Percentiles rank a stretch among this genome's conserved stretches.
Evolutionary conservation across 2,797 vertebrate species (phyloP).

Genomic region (Sebastes baramenuke): DNA sequence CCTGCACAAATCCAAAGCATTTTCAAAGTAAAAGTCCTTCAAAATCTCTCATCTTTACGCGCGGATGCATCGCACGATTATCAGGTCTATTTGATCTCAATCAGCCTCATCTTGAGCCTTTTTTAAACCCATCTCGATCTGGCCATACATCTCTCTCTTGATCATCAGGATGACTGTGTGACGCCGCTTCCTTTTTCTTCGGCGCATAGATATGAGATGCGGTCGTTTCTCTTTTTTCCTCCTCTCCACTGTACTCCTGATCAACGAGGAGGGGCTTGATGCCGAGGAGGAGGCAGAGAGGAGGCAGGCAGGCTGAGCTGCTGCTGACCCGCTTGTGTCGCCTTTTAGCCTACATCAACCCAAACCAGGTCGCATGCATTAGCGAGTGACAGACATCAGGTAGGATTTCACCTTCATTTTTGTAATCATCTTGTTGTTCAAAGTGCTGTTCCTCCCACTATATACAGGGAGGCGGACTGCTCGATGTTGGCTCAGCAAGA

Average conservation of each 20-base stretch:
- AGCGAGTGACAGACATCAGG: slow-evolving; percentile 78
- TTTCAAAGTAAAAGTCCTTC: slow-evolving; percentile 44
- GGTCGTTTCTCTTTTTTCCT: background rate
- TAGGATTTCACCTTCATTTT: slow-evolving; percentile 67
- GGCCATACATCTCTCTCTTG: no score
- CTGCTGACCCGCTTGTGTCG: slow-evolving; percentile 71
- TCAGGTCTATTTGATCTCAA: background rate
- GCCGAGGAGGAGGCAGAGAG: slow-evolving; percentile 65
- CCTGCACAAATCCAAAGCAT: slow-evolving; percentile 23
- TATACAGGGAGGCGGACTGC: slow-evolving; percentile 42
- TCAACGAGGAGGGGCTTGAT: slow-evolving; percentile 84
- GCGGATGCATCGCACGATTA: background rate
- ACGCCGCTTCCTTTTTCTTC: slow-evolving; percentile 68
- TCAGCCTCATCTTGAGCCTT: background rate
- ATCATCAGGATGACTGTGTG: slow-evolving; percentile 43
- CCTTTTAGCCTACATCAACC: slow-evolving; percentile 61
- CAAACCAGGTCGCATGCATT: slow-evolving; percentile 77
- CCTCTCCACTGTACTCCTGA: slow-evolving; percentile 67
- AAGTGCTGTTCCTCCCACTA: slow-evolving; percentile 35
- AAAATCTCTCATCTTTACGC: background rate
- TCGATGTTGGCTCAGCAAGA: slow-evolving; percentile 60
- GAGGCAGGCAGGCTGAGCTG: slow-evolving; percentile 41
- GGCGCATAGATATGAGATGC: slow-evolving; percentile 53
- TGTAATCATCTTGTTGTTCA: background rate
- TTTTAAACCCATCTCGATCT: background rate